Evolutionary conservation across 2,113 vertebrate genomes (phyloP).

Genomic region (Pogonocichla stellata): DNA sequence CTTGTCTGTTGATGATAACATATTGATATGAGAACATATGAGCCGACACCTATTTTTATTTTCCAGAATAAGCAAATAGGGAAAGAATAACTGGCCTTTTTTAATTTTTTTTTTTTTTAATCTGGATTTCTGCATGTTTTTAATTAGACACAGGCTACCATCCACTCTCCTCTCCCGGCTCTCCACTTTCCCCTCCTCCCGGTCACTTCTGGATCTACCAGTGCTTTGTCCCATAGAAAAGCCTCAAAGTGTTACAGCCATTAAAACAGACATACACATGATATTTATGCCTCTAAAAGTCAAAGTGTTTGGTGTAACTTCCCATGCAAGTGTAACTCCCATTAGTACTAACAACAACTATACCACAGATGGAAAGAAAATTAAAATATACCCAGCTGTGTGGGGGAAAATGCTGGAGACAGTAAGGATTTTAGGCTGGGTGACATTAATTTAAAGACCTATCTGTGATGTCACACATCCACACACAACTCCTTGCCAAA

Average conservation of each 20-base stretch:
- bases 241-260: neutral
- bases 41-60: conserved; percentile 74
- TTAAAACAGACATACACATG: neutral
- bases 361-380: neutral
- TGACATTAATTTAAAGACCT: neutral
- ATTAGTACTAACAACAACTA: neutral
- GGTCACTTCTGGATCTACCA: neutral
- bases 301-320: neutral
- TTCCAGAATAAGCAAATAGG: conserved; percentile 49
- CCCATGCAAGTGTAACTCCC: neutral
- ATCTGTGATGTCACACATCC: neutral
- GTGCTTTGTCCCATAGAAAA: neutral
- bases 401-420: neutral
- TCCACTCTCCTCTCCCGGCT: neutral
- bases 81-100: neutral
- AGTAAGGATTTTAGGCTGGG: neutral
- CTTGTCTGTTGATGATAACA: conserved; percentile 78
- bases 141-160: neutral
- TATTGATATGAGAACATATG: conserved; percentile 74
- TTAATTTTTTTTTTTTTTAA: neutral
- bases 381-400: neutral
- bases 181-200: neutral
- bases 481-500: neutral
- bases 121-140: neutral
- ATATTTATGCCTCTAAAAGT: neutral